Evolutionary conservation across 2,888 invertebrate species (phyloP), one percentile per base, ranked within the genome.

Genomic region (Hirtodrosophila trivittata): DNA sequence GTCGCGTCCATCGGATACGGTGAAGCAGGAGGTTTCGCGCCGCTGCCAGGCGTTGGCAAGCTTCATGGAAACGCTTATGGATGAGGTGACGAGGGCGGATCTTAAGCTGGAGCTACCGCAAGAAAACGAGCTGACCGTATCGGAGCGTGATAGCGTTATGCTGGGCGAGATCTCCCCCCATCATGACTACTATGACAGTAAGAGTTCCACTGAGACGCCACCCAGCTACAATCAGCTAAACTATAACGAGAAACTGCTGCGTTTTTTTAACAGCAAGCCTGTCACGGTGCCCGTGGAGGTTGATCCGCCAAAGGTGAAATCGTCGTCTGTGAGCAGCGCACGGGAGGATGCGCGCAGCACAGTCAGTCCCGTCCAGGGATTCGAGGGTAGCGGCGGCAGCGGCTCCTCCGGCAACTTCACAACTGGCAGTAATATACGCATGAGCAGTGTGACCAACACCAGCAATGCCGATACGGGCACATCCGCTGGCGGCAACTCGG

Each of bases 181-280:
- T 88, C 95, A 95, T 81, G 96, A 96, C 51, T 94, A 94, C 88
- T 94, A 92, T 78, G 95, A 95, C 80, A 94, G 95, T 90, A 95
- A 95, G 89, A 94, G 95, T 8, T 95, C 95, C 18, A 94, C 94
- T 0, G 95, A 94, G 83, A 95, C 96, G 0, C 95, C 94, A 0
- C 94, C 95, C 5, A 96, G 95, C 86, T 97, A 97, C 91, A 95
- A 94, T 84, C 96, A 96, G 87, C 92, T 97, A 5, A 97, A 96
- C 90, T 97, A 95, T 88, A 95, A 95, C 80, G 96, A 96, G 81
- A 97, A 95, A 83, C 91, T 96, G 65, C 93, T 94, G 87, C 92
- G 94, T 69, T 94, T 94, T 88, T 94, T 94, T 86, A 92, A 93
- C 87, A 94, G 94, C 84, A 93, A 94, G 74, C 94, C 94, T 0